Evolutionary conservation across 2,797 vertebrate species (phyloP).

Genomic region (Hapalemur alaotrensis): DNA sequence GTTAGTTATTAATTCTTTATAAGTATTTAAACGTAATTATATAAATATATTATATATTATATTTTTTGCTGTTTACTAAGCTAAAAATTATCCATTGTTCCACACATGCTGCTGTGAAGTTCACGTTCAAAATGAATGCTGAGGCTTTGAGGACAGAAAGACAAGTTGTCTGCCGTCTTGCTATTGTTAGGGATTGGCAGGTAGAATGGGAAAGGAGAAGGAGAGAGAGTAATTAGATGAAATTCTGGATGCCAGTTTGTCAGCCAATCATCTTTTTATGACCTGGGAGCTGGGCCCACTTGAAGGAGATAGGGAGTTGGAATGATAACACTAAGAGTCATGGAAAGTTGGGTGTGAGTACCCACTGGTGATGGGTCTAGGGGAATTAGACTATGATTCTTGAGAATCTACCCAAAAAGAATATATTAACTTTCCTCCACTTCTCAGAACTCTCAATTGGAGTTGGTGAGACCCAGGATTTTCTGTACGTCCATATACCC

Average conservation of each 20-base stretch:
- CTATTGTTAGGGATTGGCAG: neutral
- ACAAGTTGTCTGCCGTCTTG: neutral
- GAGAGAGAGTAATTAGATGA: neutral
- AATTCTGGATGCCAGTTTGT: neutral
- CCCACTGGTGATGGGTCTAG: neutral
- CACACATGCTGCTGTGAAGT: slow-evolving; percentile 86
- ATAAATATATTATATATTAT: slow-evolving; percentile 87
- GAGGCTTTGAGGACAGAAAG: slow-evolving; percentile 32
- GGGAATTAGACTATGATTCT: neutral
- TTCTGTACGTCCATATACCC: neutral
- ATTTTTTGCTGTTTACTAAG: slow-evolving; percentile 87
- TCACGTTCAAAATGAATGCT: slow-evolving; percentile 58
- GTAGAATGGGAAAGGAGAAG: neutral
- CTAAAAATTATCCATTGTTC: slow-evolving; percentile 81
- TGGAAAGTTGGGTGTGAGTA: neutral
- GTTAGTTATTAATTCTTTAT: slow-evolving; percentile 83
- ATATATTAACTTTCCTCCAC: neutral
- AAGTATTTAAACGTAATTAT: slow-evolving; percentile 88
- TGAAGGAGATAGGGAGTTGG: neutral
- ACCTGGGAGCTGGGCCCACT: neutral
- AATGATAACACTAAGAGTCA: neutral
- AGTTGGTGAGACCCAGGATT: neutral
- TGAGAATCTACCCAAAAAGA: neutral
- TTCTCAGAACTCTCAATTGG: neutral
- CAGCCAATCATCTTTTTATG: neutral